Conservation (phyloP, 2,797 vertebrate species). For the Cheirogaleus major region DNA sequence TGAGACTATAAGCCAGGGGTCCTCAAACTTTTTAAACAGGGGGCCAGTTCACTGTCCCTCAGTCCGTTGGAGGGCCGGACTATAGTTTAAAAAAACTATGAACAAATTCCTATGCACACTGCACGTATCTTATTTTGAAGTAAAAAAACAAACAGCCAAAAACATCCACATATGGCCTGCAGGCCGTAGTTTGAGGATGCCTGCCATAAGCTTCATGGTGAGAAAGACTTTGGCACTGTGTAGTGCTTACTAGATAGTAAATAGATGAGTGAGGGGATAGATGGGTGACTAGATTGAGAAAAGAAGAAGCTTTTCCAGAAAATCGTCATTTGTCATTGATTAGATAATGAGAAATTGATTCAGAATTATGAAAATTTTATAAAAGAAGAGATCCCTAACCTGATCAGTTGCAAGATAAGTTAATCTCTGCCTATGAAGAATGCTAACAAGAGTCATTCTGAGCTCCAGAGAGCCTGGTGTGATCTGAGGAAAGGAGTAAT, state of each 20-base stretch:
- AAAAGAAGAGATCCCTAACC: background rate
- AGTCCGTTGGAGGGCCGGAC: too few species aligned
- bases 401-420: background rate
- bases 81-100: too few species aligned
- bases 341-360: slow-evolving; percentile 10
- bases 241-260: background rate
- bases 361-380: background rate
- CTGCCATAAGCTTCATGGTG: background rate
- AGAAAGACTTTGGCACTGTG: background rate
- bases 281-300: background rate
- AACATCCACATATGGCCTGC: too few species aligned
- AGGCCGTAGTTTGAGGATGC: too few species aligned
- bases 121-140: too few species aligned
- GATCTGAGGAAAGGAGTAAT: background rate
- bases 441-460: background rate
- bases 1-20: background rate
- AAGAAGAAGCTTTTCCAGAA: background rate
- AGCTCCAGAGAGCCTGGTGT: background rate
- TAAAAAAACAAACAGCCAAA: too few species aligned
- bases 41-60: too few species aligned
- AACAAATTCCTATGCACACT: too few species aligned
- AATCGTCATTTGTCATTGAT: background rate
- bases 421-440: background rate
- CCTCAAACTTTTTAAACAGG: too few species aligned
- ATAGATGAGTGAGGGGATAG: background rate